Base-by-base conservation (phyloP, 2,888 invertebrate genomes). In the Hemicrepidius hirtus region DNA sequence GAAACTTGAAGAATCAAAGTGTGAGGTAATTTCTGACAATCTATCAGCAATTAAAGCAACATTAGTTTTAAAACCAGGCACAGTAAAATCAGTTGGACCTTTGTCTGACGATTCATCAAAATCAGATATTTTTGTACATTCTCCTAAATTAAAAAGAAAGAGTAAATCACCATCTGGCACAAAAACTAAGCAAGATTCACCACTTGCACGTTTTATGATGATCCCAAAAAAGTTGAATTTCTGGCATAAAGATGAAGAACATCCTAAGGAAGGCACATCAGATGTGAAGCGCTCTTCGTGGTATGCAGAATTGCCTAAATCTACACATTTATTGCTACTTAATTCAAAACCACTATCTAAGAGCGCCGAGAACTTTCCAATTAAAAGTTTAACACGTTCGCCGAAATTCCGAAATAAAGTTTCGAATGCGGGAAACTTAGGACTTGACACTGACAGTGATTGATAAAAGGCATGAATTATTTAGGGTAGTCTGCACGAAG, bases 191-290 rank as follows among this genome's bases (percentile, higher is more conserved):
- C 60, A 79, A 75, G 79, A 81, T 74, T 76, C 79, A 59, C 28
- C 82, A 59, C 74, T 83, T 68, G 59, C 80, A 46, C 83, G 83
- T 74, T 77, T 90, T 71, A 86, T 90, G 70, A 88, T 89, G 73
- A 82, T 91, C 63, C 90, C 90, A 6, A 87, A 88, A 76, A 90
- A 89, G 85, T 84, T 91, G 71, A 88, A 87, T 41, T 89, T 90
- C 83, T 90, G 90, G 89, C 85, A 88, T 77, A 89, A 87, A 84
- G 83, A 79, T 74, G 88, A 88, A 41, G 86, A 74, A 59, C 46
- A 64, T 49, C 13, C 28, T 21, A 28, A 59, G 32, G 40, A 40
- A 35, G 16, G 28, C n/a, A n/a, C 35, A 24, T 24, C 62, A 20
- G 59, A 57, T 55, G 71, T 69, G 76, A 79, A 71, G 76, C 77